Evolutionary conservation across 2,113 vertebrate species (phyloP), one percentile per base, ranked within the genome.

Genomic region (Myxocyprinus asiaticus): DNA sequence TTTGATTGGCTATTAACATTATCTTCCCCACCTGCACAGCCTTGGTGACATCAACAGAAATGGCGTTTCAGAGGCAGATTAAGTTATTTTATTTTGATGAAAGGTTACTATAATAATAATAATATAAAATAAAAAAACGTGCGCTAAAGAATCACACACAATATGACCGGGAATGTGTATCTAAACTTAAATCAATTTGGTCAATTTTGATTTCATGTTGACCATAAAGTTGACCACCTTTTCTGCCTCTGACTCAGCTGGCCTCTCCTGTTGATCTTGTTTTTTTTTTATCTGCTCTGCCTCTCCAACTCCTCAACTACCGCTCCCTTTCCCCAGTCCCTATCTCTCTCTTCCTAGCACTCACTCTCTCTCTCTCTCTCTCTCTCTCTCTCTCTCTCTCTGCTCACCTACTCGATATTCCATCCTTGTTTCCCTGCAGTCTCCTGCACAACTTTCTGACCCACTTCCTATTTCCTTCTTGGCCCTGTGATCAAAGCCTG

Each of bases 391-490:
- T 74, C 66, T 67, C 56, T 44, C 43, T 56, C 78, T 79, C 78
- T 77, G 77, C 88, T 91, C 85, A 88, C 90, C 93, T 94, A 92
- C 91, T 94, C 93, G 91, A 93, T 94, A 94, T 94, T 93, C 93
- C 92, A 92, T 86, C 91, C 92, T 93, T 94, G 92, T 94, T 91
- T 92, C 91, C 87, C 91, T 94, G 93, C 93, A 92, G 93, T 92
- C 92, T 93, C 90, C 90, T 89, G 89, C 91, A 90, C 90, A 93
- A 93, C 92, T 93, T 94, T 93, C 89, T 91, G 92, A 93, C 92
- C 93, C 92, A 93, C 91, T 93, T 92, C 91, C 91, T 89, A 91
- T 92, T 91, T 90, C 91, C 90, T 91, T 91, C 88, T 90, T 88
- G 90, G 91, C 90, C 90, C 87, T 88, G 88, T 92, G 93, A 94